A percentile compares a stretch with the other conserved stretches of the same genome.
Conservation (phyloP, 23 tunicate genomes). For the Ascidia mentula region DNA sequence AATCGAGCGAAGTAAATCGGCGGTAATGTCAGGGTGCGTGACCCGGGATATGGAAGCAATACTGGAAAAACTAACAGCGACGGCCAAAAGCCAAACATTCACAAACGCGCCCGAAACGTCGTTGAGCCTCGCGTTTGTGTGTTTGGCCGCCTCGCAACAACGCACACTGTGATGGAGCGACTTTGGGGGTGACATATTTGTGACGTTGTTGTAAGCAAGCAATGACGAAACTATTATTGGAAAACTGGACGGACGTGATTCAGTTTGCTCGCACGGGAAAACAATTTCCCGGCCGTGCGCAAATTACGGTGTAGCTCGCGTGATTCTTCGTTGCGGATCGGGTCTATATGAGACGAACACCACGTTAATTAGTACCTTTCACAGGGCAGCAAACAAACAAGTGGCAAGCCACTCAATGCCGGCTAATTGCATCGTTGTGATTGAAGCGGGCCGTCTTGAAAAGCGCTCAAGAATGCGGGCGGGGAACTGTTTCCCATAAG, state of each 20-base stretch:
- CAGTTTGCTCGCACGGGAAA: background rate
- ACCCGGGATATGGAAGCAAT: conserved; percentile 7
- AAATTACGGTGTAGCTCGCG: background rate
- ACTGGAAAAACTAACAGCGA: background rate
- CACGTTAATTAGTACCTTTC: background rate
- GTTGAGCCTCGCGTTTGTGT: too few species aligned
- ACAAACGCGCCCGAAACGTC: background rate
- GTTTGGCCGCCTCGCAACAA: too few species aligned
- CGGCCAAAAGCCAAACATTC: background rate
- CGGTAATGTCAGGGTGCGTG: background rate
- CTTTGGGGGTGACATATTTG: background rate
- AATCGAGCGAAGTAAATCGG: background rate
- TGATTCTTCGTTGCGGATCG: background rate
- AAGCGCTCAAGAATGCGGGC: background rate
- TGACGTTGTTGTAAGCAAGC: background rate
- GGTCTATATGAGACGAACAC: background rate
- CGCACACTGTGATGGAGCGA: too few species aligned
- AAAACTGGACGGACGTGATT: background rate
- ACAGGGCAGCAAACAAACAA: background rate
- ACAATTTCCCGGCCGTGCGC: conserved; percentile 1
- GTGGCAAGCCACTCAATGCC: background rate
- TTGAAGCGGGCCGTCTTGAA: background rate
- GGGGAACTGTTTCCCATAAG: background rate
- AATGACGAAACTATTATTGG: background rate
- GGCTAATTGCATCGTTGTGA: background rate